Evolutionary conservation across 2,797 vertebrate genomes (phyloP), one percentile per base, ranked within the genome.

Genomic region (Furcifer pardalis): DNA sequence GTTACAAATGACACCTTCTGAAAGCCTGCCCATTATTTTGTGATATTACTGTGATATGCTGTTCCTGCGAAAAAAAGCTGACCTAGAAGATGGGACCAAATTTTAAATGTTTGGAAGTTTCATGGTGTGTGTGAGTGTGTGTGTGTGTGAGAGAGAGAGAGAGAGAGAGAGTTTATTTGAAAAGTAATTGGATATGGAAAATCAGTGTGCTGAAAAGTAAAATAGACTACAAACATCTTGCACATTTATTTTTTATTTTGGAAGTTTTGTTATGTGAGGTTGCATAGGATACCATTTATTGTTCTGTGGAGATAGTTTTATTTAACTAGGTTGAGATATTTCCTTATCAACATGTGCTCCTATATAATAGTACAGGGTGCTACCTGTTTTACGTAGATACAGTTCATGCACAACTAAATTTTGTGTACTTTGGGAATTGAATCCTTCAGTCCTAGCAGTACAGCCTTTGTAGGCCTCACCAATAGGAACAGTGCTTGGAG

Each of bases 191-290:
- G 89, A 92, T 91, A 94, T 83, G 84, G 87, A 63, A 40, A 90
- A 90, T 84, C 56, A 84, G 73, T 77, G 86, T 27, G 84, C 79
- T 89, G 89, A 81, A 44, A 65, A 60, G 63, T 59, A 0, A 91
- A 91, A 91, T 1, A 90, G 90, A 76, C 87, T 85, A 86, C 89
- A 91, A 91, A 84, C 89, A 86, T 82, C 79, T 90, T 89, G 68
- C 87, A 88, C 89, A 92, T 91, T 81, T 5, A 7, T 85, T 35
- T 2, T 59, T 63, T 44, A 86, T 90, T 52, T 35, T 84, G 82
- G 7, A 72, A 44, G 13, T 69, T 84, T 56, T 46, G 46, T 69
- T 56, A 86, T 89, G 82, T 89, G 89, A 82, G 91, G 72, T 91
- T 93, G 86, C 90, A 83, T 87, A 91, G 62, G 68, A 79, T 88